A percentile compares a stretch with the other conserved stretches of the same genome.
These are phyloP conservation scores for Nemurella pictetii DNA, from an alignment of 2,888 invertebrate species.

Conservation along the genomic window DNA sequence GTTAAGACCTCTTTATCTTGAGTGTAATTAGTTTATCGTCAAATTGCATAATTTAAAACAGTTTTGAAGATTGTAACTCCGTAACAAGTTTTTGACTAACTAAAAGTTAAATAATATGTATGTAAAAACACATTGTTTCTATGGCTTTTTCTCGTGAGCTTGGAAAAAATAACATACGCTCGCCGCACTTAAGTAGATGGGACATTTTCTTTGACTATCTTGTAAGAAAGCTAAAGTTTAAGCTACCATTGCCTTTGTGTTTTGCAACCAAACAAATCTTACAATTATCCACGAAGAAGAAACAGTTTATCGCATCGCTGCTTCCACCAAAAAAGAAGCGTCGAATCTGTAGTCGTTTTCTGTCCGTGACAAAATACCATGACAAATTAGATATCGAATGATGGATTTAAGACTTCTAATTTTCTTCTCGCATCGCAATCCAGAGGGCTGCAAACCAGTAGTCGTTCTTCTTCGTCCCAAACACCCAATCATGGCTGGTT, in stretches of 20 bases:
- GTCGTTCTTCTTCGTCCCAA: constrained; percentile 26
- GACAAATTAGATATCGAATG: constrained; percentile 17
- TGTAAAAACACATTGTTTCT: background rate
- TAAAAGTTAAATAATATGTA: background rate
- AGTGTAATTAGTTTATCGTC: background rate
- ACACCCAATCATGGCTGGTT: constrained; percentile 24
- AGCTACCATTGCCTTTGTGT: no score
- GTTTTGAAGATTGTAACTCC: background rate
- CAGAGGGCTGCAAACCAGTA: background rate
- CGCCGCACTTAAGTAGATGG: no score
- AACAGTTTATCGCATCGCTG: background rate
- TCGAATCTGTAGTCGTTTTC: background rate
- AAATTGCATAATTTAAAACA: background rate
- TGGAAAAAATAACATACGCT: no score
- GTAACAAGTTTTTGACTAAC: background rate
- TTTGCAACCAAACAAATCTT: no score
- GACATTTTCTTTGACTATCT: no score
- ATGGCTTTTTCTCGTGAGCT: background rate
- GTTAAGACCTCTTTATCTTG: background rate
- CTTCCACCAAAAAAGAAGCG: background rate
- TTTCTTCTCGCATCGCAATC: background rate
- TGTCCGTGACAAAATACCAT: background rate
- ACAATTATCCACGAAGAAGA: background rate
- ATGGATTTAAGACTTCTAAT: background rate
- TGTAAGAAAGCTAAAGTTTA: no score